Conservation (phyloP, 1,140 invertebrate genomes). For the Physella acuta region DNA sequence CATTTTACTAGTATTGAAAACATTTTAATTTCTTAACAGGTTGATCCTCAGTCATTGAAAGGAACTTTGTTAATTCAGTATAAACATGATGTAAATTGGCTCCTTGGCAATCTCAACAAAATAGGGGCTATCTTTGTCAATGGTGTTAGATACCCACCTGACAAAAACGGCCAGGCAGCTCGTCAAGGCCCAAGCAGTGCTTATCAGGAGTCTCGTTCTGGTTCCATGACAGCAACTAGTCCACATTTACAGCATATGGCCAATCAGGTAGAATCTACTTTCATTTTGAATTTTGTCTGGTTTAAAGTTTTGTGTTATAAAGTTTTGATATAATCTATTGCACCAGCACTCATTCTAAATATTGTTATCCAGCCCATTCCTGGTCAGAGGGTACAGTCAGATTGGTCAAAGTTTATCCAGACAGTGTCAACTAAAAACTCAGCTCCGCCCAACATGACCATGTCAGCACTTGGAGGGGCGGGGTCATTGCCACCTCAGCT, state of each 20-base stretch:
- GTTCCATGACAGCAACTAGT: conserved; percentile 18
- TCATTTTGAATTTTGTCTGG: too few relatives aligned
- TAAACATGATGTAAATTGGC: conserved; percentile 31
- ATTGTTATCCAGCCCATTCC: conserved; percentile 12
- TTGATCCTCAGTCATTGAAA: conserved; percentile 37
- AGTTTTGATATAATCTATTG: too few relatives aligned
- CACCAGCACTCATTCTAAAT: too few relatives aligned
- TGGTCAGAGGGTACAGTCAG: conserved; percentile 8
- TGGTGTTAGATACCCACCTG: conserved; percentile 33
- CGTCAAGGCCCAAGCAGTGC: conserved; percentile 16
- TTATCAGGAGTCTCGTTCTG: conserved; percentile 13
- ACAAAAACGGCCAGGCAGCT: conserved; percentile 23
- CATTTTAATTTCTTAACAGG: conserved; percentile 13
- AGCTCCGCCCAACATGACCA: conserved; percentile 25
- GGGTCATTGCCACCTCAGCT: conserved; percentile 19
- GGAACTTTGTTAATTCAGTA: conserved; percentile 36
- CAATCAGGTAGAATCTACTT: conserved; percentile 13
- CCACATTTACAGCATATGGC: conserved; percentile 26
- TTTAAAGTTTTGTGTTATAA: too few relatives aligned
- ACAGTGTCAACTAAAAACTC: conserved; percentile 6
- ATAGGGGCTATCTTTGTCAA: conserved; percentile 45
- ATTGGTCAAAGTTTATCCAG: conserved; percentile 25
- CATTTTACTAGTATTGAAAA: background rate
- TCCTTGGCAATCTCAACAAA: conserved; percentile 26
- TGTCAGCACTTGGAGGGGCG: background rate